Evolutionary conservation across 2,113 vertebrate species (phyloP).

Genomic region (Ctenodactylus gundi): DNA sequence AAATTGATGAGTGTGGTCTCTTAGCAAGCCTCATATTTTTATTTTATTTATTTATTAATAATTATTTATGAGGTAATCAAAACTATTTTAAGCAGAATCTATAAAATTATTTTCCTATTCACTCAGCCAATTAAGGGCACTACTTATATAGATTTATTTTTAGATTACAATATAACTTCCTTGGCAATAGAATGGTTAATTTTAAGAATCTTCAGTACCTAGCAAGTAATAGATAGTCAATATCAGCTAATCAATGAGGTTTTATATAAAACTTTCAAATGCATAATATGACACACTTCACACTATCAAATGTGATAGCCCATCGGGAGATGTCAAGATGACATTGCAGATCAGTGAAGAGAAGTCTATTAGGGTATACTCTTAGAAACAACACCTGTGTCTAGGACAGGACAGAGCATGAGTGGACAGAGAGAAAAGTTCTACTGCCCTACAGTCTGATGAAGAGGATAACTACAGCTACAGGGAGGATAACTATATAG

Average conservation of each 20-base stretch:
- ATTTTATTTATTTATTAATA: background rate
- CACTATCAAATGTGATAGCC: background rate
- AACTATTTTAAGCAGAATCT: background rate
- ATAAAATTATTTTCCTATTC: background rate
- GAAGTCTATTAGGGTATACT: background rate
- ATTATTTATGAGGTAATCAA: background rate
- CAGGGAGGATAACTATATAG: too few relatives aligned
- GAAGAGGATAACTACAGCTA: background rate
- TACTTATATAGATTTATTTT: background rate
- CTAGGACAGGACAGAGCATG: background rate
- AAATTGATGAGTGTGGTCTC: background rate
- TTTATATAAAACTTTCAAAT: background rate
- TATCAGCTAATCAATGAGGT: background rate
- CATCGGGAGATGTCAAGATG: background rate
- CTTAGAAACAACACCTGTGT: background rate
- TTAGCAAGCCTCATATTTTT: background rate
- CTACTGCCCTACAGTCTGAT: background rate
- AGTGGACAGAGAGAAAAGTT: background rate
- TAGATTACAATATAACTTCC: background rate
- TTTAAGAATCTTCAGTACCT: background rate
- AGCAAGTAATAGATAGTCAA: background rate
- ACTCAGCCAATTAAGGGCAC: background rate
- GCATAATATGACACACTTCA: background rate
- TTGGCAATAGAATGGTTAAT: background rate
- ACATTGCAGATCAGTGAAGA: background rate